Evolutionary conservation across 2,797 vertebrate species (phyloP), one percentile per base, ranked within the genome.

Genomic region (Etheostoma perlongum): DNA sequence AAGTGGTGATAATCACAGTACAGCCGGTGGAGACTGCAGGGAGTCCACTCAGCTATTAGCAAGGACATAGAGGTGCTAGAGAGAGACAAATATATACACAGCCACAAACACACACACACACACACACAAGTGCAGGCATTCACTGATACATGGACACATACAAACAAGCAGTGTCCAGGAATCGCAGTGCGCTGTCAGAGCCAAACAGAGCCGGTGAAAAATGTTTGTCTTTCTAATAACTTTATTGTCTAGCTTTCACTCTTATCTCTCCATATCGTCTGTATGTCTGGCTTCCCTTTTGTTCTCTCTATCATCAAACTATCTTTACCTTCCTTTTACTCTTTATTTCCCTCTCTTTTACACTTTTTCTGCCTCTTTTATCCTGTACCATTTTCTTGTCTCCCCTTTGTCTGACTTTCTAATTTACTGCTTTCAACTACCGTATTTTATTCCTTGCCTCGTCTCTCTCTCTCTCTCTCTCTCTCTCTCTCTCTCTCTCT

Each of bases 41-140:
- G 89, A 91, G 86, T 89, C 90, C 84, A 82, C 86, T 88, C 80
- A 86, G 86, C 85, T 86, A 90, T 92, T 91, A 91, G 86, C 89
- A 85, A 91, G 87, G 90, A 90, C 87, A 89, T 73, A 46, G 74
- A 92, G 91, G 88, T 83, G 81, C 89, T 72, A 85, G 81, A 78
- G 74, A 83, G 58, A 88, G 82, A 89, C 66, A 85, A 74, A 86
- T 86, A 72, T 67, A 82, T 48, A 77, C 72, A 83, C 57, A 76
- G 19, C 15, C 63, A 67, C 53, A 48, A 68, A 67, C 27, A 63
- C 48, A 30, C 64, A 78, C 48, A 78, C 58, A 66, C 36, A 81
- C 46, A 52, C 30, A 66, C 40, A 80, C 46, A 52, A 40, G 59
- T 74, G 30, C 78, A 87, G 61, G 72, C 78, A 2, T 16, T 62